Percentiles rank a stretch among this genome's conserved stretches.
phyloP scores from a whole-genome alignment of 2,797 vertebrate species.

The Gymnoscopelus braueri region DNA sequence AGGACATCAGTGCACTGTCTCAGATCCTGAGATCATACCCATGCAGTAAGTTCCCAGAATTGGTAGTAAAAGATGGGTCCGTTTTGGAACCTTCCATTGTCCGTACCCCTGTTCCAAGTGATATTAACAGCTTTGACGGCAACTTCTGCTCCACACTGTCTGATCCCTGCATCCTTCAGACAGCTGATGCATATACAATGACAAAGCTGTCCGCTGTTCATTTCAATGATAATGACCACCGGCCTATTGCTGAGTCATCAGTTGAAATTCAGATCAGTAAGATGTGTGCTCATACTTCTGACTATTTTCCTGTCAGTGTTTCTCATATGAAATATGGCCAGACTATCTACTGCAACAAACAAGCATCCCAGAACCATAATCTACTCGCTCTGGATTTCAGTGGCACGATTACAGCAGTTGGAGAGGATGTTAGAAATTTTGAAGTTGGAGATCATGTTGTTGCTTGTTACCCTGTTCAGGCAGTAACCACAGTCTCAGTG shows the following conservation, averaged over 20 bases:
- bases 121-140: constrained; percentile 16
- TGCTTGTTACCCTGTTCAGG: constrained; percentile 83
- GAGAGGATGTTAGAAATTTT: constrained; percentile 75
- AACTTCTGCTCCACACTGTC: constrained; percentile 27
- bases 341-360: constrained; percentile 83
- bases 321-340: constrained; percentile 80
- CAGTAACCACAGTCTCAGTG: constrained; percentile 74
- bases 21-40: constrained; percentile 75
- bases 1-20: constrained; percentile 79
- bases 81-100: constrained; percentile 72
- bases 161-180: constrained; percentile 77
- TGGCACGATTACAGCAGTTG: constrained; percentile 78
- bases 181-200: constrained; percentile 71
- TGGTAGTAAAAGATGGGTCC: constrained; percentile 81
- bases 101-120: constrained; percentile 60
- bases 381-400: constrained; percentile 83
- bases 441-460: constrained; percentile 83
- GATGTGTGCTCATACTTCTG: constrained; percentile 84
- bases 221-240: constrained; percentile 7
- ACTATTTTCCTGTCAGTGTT: constrained; percentile 83
- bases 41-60: constrained; percentile 78
- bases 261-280: constrained; percentile 78
- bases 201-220: constrained; percentile 73
- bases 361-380: constrained; percentile 75
- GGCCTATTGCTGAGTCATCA: constrained; percentile 44